Evolutionary conservation across 2,113 vertebrate species (phyloP).

Genomic region (Bubo scandiacus): DNA sequence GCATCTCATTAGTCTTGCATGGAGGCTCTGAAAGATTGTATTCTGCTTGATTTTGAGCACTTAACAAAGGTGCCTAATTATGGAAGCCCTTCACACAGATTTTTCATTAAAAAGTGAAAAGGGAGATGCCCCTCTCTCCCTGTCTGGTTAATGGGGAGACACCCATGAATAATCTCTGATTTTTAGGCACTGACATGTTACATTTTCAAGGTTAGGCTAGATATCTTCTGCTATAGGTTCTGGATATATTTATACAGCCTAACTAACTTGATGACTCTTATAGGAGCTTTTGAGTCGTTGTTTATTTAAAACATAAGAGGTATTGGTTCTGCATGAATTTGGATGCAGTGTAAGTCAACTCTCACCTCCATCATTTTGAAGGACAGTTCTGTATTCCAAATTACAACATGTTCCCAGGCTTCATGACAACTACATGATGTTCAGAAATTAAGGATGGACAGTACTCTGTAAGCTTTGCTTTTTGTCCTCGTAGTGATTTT

Average conservation of each 20-base stretch:
- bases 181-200: background rate
- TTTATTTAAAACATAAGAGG: background rate
- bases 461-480: background rate
- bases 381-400: background rate
- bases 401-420: background rate
- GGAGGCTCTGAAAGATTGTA: background rate
- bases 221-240: background rate
- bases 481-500: background rate
- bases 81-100: background rate
- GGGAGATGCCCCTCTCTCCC: background rate
- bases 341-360: background rate
- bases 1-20: constrained; percentile 3
- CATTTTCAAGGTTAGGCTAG: background rate
- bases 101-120: background rate
- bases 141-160: background rate
- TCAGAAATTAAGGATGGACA: background rate
- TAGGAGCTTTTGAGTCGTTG: background rate
- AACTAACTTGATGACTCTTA: background rate
- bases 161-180: background rate
- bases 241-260: background rate
- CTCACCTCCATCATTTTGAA: background rate
- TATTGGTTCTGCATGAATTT: background rate
- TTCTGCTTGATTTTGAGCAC: background rate
- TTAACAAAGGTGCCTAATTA: constrained; percentile 2
- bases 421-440: background rate